Evolutionary conservation across 1,140 invertebrate genomes (phyloP).

Genomic region (Drosophila littoralis): DNA sequence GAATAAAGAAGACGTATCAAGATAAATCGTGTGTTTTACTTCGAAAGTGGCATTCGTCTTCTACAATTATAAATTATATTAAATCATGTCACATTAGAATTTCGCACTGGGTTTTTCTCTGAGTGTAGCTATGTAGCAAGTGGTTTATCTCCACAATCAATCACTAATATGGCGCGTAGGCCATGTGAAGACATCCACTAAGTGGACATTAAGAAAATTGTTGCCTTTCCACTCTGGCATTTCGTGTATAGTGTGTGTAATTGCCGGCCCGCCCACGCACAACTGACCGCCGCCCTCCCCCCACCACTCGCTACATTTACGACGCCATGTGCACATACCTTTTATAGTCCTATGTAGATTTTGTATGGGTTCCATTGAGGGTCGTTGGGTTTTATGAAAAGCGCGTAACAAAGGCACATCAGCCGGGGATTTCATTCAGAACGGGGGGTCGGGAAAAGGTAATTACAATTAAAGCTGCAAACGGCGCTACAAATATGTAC

Average conservation of each 20-base stretch:
- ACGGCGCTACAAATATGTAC: background rate
- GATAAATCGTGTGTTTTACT: too few species aligned
- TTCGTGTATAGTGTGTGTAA: slow-evolving; percentile 20
- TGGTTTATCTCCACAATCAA: slow-evolving; percentile 35
- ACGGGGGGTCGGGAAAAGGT: background rate
- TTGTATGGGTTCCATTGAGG: slow-evolving; percentile 1
- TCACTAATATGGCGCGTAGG: slow-evolving; percentile 34
- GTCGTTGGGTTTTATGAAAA: slow-evolving; percentile 32
- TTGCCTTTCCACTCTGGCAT: slow-evolving; percentile 12
- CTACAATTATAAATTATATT: too few species aligned
- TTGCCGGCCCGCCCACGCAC: background rate
- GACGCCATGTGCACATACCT: background rate
- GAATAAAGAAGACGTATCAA: too few species aligned
- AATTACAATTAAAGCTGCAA: slow-evolving; percentile 40
- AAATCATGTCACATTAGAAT: background rate
- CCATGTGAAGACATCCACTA: slow-evolving; percentile 16
- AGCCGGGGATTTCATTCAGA: background rate
- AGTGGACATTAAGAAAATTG: slow-evolving; percentile 15
- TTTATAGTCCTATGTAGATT: slow-evolving; percentile 9
- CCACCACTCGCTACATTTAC: background rate
- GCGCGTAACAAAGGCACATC: background rate
- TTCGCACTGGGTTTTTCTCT: background rate
- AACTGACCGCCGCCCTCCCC: background rate
- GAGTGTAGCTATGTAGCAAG: background rate
- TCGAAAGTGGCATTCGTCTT: too few species aligned